phyloP scores from a whole-genome alignment of 2,113 vertebrate species.

The Macroglossus sobrinus region DNA sequence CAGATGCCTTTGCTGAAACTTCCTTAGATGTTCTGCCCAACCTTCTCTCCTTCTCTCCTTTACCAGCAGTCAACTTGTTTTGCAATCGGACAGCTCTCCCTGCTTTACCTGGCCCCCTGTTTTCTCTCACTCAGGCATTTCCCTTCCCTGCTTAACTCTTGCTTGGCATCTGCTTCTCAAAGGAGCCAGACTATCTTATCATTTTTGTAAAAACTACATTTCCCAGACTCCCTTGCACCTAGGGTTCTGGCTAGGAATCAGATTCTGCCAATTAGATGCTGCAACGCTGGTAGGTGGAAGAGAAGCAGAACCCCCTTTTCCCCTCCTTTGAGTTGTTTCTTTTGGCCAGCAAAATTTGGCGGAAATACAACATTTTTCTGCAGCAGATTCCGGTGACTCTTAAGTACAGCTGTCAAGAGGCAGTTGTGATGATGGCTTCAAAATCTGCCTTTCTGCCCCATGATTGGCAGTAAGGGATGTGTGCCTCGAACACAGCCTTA shows the following conservation, averaged over 20 bases:
- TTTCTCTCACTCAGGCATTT: not conserved
- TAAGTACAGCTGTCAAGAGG: not conserved
- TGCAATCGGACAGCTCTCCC: not conserved
- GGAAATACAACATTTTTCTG: not conserved
- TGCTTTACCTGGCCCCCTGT: rapidly evolving
- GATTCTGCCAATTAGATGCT: not conserved
- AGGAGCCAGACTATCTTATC: not conserved
- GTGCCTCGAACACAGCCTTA: not conserved
- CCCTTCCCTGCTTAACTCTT: not conserved
- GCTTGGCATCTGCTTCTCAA: not conserved
- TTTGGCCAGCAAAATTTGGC: not conserved
- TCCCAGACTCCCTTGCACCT: not conserved
- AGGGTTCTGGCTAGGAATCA: not conserved
- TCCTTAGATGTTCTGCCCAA: not conserved
- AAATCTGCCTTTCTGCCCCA: not conserved
- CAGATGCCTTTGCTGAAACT: not conserved
- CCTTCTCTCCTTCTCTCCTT: not conserved
- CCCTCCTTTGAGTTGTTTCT: not conserved
- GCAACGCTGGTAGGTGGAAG: not conserved
- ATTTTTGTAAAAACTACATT: not conserved
- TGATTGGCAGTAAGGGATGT: not conserved
- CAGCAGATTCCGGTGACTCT: not conserved
- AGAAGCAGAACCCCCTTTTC: not conserved
- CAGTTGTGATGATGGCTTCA: not conserved
- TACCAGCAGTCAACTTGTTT: not conserved